A percentile compares a stretch with the other conserved stretches of the same genome.
phyloP scores from a whole-genome alignment of 2,113 vertebrate species.

The Ia io region DNA sequence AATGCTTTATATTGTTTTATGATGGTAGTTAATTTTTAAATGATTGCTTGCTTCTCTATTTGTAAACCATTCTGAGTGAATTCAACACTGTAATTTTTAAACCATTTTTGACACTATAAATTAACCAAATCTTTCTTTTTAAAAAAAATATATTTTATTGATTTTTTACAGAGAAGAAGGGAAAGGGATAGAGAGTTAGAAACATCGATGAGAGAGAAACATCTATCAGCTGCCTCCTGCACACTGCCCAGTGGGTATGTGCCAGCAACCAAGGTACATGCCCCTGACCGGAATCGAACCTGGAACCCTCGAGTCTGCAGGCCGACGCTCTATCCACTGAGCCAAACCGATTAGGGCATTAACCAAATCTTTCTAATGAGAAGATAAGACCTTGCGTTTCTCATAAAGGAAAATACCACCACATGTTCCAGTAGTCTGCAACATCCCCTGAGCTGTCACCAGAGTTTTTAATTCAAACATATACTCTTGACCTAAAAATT shows the following conservation, averaged over 20 bases:
- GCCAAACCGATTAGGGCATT: neutral
- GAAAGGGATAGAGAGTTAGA: no score
- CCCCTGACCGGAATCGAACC: no score
- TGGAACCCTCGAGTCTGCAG: no score
- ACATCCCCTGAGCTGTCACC: neutral
- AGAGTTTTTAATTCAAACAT: conserved; percentile 48
- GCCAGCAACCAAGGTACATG: no score
- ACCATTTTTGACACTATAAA: conserved; percentile 10
- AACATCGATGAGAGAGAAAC: no score
- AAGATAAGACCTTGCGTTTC: neutral
- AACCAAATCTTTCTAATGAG: neutral
- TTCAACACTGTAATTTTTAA: neutral
- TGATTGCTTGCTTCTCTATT: neutral
- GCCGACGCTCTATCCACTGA: no score
- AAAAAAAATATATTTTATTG: no score
- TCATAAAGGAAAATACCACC: conserved; percentile 8
- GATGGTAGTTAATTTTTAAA: neutral
- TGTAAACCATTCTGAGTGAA: conserved; percentile 20
- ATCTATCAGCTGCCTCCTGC: no score
- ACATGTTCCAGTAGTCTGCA: neutral
- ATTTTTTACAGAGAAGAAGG: no score
- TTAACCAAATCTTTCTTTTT: neutral
- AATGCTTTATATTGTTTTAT: neutral
- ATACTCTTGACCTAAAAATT: conserved; percentile 59
- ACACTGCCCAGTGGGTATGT: no score